Base-by-base conservation (phyloP, 2,113 vertebrate genomes). In the Anoplopoma fimbria region DNA sequence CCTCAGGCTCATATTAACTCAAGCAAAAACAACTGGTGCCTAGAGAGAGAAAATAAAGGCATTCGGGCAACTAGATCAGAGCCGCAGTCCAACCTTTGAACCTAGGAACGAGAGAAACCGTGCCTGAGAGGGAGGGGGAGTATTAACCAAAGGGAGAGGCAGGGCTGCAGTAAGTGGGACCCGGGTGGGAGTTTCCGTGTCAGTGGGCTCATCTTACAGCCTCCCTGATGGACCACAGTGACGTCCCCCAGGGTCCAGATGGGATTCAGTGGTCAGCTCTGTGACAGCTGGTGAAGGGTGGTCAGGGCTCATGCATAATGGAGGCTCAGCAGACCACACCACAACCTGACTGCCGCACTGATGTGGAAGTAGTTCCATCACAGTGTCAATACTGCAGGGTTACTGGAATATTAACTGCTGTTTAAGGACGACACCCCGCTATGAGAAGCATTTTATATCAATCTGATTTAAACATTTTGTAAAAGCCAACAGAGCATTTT, bases 251-350 rank as follows among this genome's bases (percentile, higher is more conserved):
- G 88, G 87, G 89, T 89, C 89, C 88, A 91, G 93, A 91, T 93
- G 92, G 92, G 93, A 92, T 91, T 93, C 91, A 92, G 90, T 91
- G 95, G 95, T 95, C 93, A 94, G 93, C 85, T 91, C 88, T 73
- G 88, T 93, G 94, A 94, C 93, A 95, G 92, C 93, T 93, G 92
- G 83, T 93, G 91, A 95, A 92, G 93, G 93, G 91, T 91, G 90
- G 91, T 92, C 89, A 87, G 90, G 65, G 67, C 90, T 94, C 91
- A 95, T 94, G 93, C 93, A 95, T 94, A 94, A 93, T 90, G 89
- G 88, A 91, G 92, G 84, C 93, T 81, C 86, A 90, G 92, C 90
- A 83, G 82, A 87, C 85, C 82, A 68, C 88, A 82, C 81, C 74
- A 75, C 87, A 83, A 87, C 79, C 88, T 80, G 85, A 89, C 86